These are phyloP conservation scores for Aphelinus certus DNA, from an alignment of 1,140 invertebrate genomes.

Conservation along the genomic window DNA sequence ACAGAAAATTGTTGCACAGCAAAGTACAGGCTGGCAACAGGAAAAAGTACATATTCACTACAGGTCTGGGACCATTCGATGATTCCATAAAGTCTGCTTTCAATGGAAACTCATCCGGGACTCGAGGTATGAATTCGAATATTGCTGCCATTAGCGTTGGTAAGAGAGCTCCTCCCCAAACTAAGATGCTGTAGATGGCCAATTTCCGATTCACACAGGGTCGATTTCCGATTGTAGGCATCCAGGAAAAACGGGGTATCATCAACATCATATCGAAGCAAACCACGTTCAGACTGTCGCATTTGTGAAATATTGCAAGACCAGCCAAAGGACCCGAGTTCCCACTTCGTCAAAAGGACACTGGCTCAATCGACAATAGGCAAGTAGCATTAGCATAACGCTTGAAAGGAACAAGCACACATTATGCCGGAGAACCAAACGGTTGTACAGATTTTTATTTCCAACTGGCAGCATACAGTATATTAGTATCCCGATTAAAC, in stretches of 20 bases:
- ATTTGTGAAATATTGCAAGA: conserved; percentile 54
- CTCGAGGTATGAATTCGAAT: conserved; percentile 49
- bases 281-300: conserved; percentile 54
- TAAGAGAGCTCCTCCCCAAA: conserved; percentile 45
- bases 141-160: conserved; percentile 47
- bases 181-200: conserved; percentile 45
- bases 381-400: conserved; percentile 43
- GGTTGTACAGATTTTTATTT: conserved; percentile 51
- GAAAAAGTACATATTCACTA: conserved; percentile 54
- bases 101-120: conserved; percentile 46
- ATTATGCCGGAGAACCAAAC: conserved; percentile 54
- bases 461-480: conserved; percentile 51
- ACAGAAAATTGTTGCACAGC: conserved; percentile 52
- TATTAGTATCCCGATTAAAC: conserved; percentile 49
- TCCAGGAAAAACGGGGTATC: conserved; percentile 53
- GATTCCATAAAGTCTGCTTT: conserved; percentile 51
- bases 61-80: conserved; percentile 41
- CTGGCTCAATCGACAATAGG: conserved; percentile 43
- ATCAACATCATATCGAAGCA: conserved; percentile 57
- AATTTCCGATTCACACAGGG: conserved; percentile 46
- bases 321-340: conserved; percentile 48
- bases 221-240: conserved; percentile 28
- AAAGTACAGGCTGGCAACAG: conserved; percentile 48
- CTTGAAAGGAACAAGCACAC: conserved; percentile 50
- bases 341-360: conserved; percentile 42